Base-by-base conservation (phyloP, 2,888 invertebrate species). In the Pheosia tremula region DNA sequence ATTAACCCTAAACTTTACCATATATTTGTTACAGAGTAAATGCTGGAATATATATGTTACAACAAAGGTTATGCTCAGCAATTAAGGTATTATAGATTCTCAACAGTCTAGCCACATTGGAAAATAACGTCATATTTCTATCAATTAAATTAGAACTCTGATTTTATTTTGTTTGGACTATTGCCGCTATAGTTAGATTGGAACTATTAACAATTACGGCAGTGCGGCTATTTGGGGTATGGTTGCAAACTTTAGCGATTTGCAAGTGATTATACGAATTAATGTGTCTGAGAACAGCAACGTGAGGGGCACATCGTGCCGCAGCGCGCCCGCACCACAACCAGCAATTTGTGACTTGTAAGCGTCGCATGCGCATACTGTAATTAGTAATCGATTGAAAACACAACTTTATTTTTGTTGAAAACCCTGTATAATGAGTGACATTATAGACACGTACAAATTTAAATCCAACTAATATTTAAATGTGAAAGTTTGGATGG, bases 241-340 rank as follows among this genome's bases (percentile, higher is more conserved):
- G 61, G 60, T 49, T 69, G 60, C 62, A 67, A 75, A 67, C 63
- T 66, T 74, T 57, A 74, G 78, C 72, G 70, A 81, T 78, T 78
- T 77, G 70, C 74, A 80, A 84, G 57, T 69, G 64, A 86, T 86
- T 83, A 83, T 78, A 85, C 77, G 81, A 84, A 90, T 87, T 85
- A 89, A 84, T 69, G 82, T 86, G 87, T 86, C 86, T 80, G 71
- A 80, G 83, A 72, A 74, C 74, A 77, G 75, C 78, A 67, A 83
- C 85, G 84, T 82, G 86, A 84, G 77, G 68, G 69, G 75, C 75
- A 76, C 74, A 80, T 83, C 83, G 83, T 80, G 82, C 72, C 75
- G 68, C 62, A 56, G 63, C 64, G 69, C 70, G 70, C 71, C 67
- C 71, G 41, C 75, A 67, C 61, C 63, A 70, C 78, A 83, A 79